These are phyloP conservation scores for Dicerorhinus sumatrensis DNA, from an alignment of 2,113 vertebrate species.

Conservation along the genomic window DNA sequence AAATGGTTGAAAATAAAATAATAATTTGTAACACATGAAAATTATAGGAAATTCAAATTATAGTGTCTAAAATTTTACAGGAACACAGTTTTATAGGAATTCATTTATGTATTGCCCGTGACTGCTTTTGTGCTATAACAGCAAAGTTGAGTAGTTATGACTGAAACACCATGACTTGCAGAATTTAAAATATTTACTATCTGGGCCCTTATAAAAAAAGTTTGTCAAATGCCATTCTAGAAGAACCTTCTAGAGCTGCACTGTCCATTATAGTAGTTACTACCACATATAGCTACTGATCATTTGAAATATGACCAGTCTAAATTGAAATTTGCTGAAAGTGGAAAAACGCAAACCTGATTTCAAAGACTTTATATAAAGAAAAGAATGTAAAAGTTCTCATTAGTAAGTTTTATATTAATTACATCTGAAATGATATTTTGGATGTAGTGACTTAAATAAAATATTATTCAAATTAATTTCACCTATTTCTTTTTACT, in stretches of 20 bases:
- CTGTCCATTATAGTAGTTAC: background rate
- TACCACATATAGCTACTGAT: background rate
- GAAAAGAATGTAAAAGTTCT: background rate
- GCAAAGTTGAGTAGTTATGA: background rate
- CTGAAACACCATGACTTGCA: background rate
- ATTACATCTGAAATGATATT: background rate
- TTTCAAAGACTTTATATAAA: background rate
- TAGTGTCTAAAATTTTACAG: background rate
- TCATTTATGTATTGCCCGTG: background rate
- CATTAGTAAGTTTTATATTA: background rate
- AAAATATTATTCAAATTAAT: background rate
- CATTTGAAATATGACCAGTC: background rate
- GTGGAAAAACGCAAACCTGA: background rate
- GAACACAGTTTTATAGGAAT: background rate
- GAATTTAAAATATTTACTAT: background rate
- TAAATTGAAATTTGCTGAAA: background rate
- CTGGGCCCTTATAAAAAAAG: background rate
- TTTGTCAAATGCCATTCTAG: background rate
- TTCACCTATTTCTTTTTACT: background rate
- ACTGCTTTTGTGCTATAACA: background rate
- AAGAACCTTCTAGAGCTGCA: background rate
- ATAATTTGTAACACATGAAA: background rate
- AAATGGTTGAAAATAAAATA: background rate
- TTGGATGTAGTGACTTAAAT: background rate
- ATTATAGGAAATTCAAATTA: background rate